These are phyloP conservation scores for Leptinotarsa undecemlineata DNA, from an alignment of 1,140 invertebrate genomes.

Conservation along the genomic window DNA sequence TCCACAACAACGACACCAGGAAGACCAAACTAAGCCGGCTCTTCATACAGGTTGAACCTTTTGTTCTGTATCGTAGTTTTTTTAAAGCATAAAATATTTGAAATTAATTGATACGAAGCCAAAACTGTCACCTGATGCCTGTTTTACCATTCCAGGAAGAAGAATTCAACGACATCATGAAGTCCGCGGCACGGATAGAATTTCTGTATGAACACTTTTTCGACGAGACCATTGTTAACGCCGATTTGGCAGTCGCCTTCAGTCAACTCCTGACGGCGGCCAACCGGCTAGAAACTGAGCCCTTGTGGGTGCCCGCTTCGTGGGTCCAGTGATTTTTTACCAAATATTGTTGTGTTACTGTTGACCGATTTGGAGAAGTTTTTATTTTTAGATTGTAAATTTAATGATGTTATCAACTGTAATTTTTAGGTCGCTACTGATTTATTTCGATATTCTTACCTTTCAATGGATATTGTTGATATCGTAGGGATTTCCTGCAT, in stretches of 20 bases:
- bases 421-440: constrained; percentile 4
- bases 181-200: constrained; percentile 86
- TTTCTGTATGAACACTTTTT: constrained; percentile 94
- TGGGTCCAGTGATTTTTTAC: constrained; percentile 80
- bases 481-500: no score
- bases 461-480: no score
- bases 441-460: no score
- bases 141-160: constrained; percentile 74
- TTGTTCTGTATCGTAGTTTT: no score
- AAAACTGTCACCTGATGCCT: not conserved
- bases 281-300: constrained; percentile 87
- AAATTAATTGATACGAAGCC: no score
- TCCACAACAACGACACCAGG: no score
- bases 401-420: constrained; percentile 17
- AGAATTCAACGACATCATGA: constrained; percentile 89
- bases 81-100: no score
- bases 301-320: constrained; percentile 92
- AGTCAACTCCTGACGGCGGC: constrained; percentile 82
- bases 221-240: constrained; percentile 91
- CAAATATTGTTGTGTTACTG: constrained; percentile 23
- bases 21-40: no score
- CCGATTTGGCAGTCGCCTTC: constrained; percentile 84
- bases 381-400: constrained; percentile 27
- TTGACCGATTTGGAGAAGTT: constrained; percentile 16
- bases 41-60: no score